These are phyloP conservation scores for Rhingia campestris DNA, from an alignment of 2,888 invertebrate species.

Conservation along the genomic window DNA sequence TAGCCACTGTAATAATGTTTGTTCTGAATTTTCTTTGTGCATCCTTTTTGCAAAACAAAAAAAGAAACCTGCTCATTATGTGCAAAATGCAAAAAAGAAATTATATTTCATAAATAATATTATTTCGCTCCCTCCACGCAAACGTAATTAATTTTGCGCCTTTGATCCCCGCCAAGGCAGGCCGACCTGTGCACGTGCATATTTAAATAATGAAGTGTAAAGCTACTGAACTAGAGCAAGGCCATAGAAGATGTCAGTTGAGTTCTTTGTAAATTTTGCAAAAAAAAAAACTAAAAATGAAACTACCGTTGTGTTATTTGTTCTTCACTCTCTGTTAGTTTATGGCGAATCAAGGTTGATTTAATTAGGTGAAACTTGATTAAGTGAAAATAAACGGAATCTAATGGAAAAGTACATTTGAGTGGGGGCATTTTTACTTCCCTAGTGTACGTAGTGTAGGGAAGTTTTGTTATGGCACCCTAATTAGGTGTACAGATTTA, in stretches of 20 bases:
- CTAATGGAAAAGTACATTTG: conserved; percentile 1
- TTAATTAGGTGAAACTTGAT: conserved; percentile 28
- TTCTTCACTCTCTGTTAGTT: background rate
- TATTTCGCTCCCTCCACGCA: conserved; percentile 18
- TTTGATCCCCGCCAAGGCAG: conserved; percentile 24
- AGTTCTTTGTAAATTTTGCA: conserved; percentile 15
- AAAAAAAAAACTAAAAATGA: conserved; percentile 1
- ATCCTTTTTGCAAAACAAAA: conserved; percentile 26
- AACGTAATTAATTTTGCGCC: conserved; percentile 50
- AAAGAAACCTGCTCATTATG: conserved; percentile 27
- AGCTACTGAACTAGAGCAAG: conserved; percentile 41
- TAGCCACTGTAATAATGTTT: conserved; percentile 49
- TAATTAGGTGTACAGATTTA: no score
- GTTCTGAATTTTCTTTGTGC: conserved; percentile 62
- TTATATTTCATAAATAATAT: conserved; percentile 58
- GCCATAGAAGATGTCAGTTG: conserved; percentile 10
- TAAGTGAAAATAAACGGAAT: conserved; percentile 17
- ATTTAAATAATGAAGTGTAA: conserved; percentile 13
- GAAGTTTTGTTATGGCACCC: no score
- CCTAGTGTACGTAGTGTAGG: background rate
- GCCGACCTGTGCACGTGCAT: conserved; percentile 1
- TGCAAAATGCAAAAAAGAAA: conserved; percentile 35
- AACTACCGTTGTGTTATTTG: conserved; percentile 25
- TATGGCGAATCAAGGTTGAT: conserved; percentile 9
- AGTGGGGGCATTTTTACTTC: background rate